A percentile compares a stretch with the other conserved stretches of the same genome.
phyloP scores from a whole-genome alignment of 2,113 vertebrate species.

The Vidua chalybeata region DNA sequence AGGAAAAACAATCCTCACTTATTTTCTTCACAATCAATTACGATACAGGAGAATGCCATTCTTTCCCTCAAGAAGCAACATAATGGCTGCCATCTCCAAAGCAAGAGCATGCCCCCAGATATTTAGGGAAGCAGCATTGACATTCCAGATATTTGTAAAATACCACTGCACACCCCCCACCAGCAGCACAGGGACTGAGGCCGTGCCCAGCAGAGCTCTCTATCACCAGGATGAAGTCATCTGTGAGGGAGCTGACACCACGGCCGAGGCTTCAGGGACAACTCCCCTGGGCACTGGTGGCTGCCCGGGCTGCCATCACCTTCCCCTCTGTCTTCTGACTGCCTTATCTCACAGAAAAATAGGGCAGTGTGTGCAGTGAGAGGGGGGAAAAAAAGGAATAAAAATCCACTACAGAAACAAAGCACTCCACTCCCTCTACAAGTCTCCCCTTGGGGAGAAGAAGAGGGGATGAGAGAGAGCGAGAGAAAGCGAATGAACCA shows the following conservation, averaged over 20 bases:
- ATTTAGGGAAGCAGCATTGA: background rate
- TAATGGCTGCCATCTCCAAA: background rate
- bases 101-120: background rate
- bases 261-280: background rate
- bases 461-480: constrained; percentile 27
- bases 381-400: background rate
- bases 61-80: background rate
- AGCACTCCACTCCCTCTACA: background rate
- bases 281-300: background rate
- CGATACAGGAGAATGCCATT: background rate
- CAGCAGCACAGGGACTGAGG: background rate
- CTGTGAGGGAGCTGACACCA: constrained; percentile 44
- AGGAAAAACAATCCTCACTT: background rate
- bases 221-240: constrained; percentile 60
- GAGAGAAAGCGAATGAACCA: constrained; percentile 48
- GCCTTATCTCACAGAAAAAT: constrained; percentile 51
- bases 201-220: background rate
- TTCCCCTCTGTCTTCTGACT: constrained; percentile 19
- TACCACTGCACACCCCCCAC: background rate
- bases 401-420: constrained; percentile 42
- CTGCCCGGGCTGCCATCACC: background rate
- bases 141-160: constrained; percentile 30
- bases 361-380: background rate
- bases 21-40: background rate
- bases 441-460: constrained; percentile 47